Evolutionary conservation across 2,888 invertebrate genomes (phyloP).

Genomic region (Mallateleia sp.): DNA sequence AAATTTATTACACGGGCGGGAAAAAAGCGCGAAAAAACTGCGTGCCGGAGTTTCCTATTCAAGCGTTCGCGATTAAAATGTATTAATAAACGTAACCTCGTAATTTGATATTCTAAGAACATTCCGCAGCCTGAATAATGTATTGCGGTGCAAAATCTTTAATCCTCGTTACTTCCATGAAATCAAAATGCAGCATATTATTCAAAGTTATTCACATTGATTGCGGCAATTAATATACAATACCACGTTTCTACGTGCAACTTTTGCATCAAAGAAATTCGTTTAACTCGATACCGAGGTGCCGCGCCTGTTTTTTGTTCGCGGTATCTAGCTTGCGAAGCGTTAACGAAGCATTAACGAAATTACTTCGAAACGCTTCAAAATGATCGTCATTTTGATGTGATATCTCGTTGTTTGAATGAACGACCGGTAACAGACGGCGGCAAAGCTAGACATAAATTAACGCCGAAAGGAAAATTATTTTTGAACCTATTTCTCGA

Average conservation of each 20-base stretch:
- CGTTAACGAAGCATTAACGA: too few species aligned
- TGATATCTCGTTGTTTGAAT: too few species aligned
- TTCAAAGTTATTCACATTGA: conserved; percentile 64
- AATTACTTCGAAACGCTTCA: too few species aligned
- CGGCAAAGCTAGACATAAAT: too few species aligned
- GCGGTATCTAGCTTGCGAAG: too few species aligned
- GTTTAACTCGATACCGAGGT: not conserved
- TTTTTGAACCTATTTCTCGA: too few species aligned
- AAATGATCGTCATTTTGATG: too few species aligned
- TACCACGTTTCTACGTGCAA: conserved; percentile 28
- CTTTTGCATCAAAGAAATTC: conserved; percentile 16
- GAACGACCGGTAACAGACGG: too few species aligned
- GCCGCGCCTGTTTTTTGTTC: too few species aligned
- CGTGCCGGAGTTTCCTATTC: not conserved
- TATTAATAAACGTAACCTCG: conserved; percentile 61
- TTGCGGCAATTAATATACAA: conserved; percentile 58
- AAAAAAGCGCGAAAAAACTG: not conserved
- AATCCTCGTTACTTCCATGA: conserved; percentile 45
- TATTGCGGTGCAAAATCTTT: conserved; percentile 61
- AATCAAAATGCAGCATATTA: conserved; percentile 54
- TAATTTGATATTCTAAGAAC: conserved; percentile 64
- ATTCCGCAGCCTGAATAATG: conserved; percentile 56
- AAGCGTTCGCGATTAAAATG: conserved; percentile 24
- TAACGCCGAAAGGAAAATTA: too few species aligned
- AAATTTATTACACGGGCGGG: not conserved